Percentiles rank a stretch among this genome's conserved stretches.
Evolutionary conservation across 2,113 vertebrate species (phyloP).

Genomic region (Platichthys flesus): DNA sequence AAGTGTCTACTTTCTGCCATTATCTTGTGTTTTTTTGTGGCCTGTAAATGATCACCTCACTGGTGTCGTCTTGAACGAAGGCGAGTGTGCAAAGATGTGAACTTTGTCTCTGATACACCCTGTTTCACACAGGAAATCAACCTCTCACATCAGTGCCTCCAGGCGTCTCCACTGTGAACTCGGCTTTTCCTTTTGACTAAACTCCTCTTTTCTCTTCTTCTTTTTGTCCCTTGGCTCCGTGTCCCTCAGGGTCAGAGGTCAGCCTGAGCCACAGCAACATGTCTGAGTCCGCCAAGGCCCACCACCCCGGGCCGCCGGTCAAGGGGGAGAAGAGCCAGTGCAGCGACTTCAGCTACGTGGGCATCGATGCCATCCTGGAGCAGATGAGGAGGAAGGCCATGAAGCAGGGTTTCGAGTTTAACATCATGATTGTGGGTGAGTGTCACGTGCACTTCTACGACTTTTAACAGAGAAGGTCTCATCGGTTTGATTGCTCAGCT

Average conservation of each 20-base stretch:
- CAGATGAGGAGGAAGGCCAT: conserved; percentile 99
- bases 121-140: conserved; percentile 69
- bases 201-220: neutral
- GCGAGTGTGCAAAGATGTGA: conserved; percentile 1
- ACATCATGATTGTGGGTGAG: conserved; percentile 99
- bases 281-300: conserved; percentile 88
- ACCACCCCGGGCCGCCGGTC: conserved; percentile 53
- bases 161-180: neutral
- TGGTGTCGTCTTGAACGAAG: conserved; percentile 6
- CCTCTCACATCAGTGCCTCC: conserved; percentile 8
- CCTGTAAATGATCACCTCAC: conserved; percentile 8
- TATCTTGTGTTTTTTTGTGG: neutral
- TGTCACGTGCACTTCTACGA: conserved; percentile 10
- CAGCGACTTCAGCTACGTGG: conserved; percentile 92
- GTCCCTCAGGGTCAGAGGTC: conserved; percentile 80
- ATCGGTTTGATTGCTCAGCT: neutral
- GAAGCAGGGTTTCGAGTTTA: conserved; percentile 98
- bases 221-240: neutral
- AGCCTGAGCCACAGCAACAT: conserved; percentile 84
- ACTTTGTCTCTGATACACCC: conserved; percentile 24
- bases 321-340: conserved; percentile 85
- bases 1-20: neutral
- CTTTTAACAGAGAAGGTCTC: neutral
- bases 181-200: neutral
- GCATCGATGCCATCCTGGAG: conserved; percentile 97